Conservation (phyloP, 1,140 invertebrate species). For the Lucilia sericata region DNA sequence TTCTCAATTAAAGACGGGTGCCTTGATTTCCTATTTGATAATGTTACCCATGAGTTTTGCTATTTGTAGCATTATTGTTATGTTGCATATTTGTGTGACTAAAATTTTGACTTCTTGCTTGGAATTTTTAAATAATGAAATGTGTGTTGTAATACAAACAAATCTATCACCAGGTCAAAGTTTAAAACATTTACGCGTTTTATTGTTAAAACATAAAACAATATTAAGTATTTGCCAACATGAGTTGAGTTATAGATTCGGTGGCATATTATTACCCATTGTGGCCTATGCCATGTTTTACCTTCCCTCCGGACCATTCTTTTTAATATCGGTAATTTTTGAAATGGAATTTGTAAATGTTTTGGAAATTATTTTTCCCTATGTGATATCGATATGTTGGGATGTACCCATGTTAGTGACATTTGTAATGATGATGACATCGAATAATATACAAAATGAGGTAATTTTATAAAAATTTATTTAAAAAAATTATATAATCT, state of each 20-base stretch:
- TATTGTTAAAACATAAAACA: background rate
- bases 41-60: background rate
- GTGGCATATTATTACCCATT: constrained; percentile 50
- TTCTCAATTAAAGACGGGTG: background rate
- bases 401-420: constrained; percentile 50
- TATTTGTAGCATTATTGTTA: background rate
- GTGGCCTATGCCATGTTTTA: constrained; percentile 50
- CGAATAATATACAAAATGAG: background rate
- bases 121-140: background rate
- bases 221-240: constrained; percentile 52
- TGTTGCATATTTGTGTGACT: background rate
- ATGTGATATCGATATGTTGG: constrained; percentile 44
- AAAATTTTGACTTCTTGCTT: background rate
- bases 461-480: background rate
- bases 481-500: no score
- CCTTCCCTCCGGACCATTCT: constrained; percentile 53
- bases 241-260: constrained; percentile 53
- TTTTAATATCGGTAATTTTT: constrained; percentile 52
- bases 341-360: constrained; percentile 32
- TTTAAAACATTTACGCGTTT: background rate
- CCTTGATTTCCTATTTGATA: background rate
- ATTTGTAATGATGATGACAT: constrained; percentile 30
- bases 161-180: background rate
- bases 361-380: background rate
- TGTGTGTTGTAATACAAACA: background rate